Base-by-base conservation (phyloP, 2,888 invertebrate species). In the Belgica antarctica region DNA sequence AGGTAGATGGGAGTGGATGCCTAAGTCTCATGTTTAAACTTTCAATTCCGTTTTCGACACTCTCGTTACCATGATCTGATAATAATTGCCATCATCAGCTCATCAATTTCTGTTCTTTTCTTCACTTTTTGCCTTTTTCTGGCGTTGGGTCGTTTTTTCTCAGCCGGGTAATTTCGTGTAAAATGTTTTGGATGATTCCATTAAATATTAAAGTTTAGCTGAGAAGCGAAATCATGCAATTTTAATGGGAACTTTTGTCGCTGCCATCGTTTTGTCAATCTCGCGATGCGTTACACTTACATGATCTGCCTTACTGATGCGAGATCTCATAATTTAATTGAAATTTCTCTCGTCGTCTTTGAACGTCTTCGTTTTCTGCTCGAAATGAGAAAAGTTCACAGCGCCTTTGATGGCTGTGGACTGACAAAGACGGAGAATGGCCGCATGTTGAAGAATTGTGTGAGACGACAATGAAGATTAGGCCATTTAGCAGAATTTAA, bases 71-170 rank as follows among this genome's bases (percentile, higher is more conserved):
- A 65, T 65, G 65, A 65, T 65, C 65, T 65, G 17, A 65, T 62
- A 62, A 62, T 65, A 65, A 65, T 65, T 65, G 65, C 65, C 46
- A 46, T 65, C 65, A 65, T 65, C 28, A 65, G 28, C 46, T 65
- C 65, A 65, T 47, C 65, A 65, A 65, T 47, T n/a, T 65, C 28
- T 24, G 41, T 4, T 27, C n/a, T n/a, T n/a, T 52, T 5, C 19
- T n/a, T 52, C 52, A 22, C 52, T 2, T 52, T 17, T 52, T 52
- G 2, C 12, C 22, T 17, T 52, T 52, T 52, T 41, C 34, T 12
- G 12, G 8, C 59, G 17, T n/a, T 25, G 27, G 24, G 27, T 12
- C 12, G 22, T 36, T 47, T 46, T 46, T 65, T 41, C 19, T 17
- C 65, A 27, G n/a, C 15, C 28, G 27, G 4, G 52, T 52, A 52